phyloP scores from a whole-genome alignment of 2,888 invertebrate genomes.

The Aphidius colemani region DNA sequence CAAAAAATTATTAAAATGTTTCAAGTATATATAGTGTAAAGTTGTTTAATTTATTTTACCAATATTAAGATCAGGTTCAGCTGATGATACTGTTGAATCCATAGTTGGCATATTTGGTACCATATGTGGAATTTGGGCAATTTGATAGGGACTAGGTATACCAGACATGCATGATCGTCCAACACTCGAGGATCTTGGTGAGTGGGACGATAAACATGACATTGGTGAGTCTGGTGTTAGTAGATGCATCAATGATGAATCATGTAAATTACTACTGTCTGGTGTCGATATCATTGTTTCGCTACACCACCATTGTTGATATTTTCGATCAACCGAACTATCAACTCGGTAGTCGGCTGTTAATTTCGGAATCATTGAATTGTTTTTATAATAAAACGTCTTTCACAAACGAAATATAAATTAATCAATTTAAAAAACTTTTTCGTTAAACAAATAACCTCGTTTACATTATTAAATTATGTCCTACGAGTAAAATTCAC shows the following conservation, averaged over 20 bases:
- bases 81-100: constrained; percentile 58
- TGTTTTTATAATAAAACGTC: constrained; percentile 14
- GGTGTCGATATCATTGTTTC: constrained; percentile 69
- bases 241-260: constrained; percentile 54
- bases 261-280: constrained; percentile 67
- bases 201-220: constrained; percentile 57
- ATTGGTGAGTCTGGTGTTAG: constrained; percentile 63
- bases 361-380: constrained; percentile 23
- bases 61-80: constrained; percentile 75
- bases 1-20: too few relatives aligned
- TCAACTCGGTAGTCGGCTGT: constrained; percentile 21
- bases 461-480: too few relatives aligned
- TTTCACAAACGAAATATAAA: not conserved
- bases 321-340: constrained; percentile 18
- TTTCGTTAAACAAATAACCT: too few relatives aligned
- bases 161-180: constrained; percentile 34
- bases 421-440: too few relatives aligned
- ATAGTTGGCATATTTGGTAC: constrained; percentile 56
- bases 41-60: constrained; percentile 61
- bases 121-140: constrained; percentile 48
- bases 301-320: constrained; percentile 22
- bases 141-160: constrained; percentile 49
- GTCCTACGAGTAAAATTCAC: too few relatives aligned
- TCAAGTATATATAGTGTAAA: not conserved
- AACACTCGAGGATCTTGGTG: constrained; percentile 33